Percentiles rank a stretch among this genome's conserved stretches.
phyloP scores from a whole-genome alignment of 2,888 invertebrate species.

The Cerceris ruficornis region DNA sequence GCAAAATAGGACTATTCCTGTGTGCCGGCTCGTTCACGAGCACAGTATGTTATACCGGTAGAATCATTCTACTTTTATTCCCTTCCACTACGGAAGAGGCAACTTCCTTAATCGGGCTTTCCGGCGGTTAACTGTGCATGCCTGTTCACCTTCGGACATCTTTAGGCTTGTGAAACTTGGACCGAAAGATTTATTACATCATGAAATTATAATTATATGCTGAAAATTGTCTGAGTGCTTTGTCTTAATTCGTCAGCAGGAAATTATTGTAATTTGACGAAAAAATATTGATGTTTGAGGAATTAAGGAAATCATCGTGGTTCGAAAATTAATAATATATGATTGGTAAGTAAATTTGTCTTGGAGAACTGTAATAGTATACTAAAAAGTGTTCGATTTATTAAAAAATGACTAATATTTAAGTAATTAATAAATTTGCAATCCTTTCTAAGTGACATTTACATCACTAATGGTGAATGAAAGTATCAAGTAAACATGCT shows the following conservation, averaged over 20 bases:
- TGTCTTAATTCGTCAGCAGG: background rate
- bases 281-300: too few relatives aligned
- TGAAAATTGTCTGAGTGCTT: too few relatives aligned
- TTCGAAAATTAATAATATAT: too few relatives aligned
- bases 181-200: background rate
- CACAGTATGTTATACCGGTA: too few relatives aligned
- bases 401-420: background rate
- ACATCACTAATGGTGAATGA: too few relatives aligned
- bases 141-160: background rate
- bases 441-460: too few relatives aligned
- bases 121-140: background rate
- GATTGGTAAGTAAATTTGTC: background rate
- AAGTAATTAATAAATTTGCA: background rate
- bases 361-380: background rate
- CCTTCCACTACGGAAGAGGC: background rate
- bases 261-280: background rate
- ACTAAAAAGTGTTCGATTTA: background rate
- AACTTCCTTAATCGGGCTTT: constrained; percentile 3
- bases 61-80: background rate
- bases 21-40: too few relatives aligned
- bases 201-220: background rate
- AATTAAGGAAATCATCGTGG: too few relatives aligned
- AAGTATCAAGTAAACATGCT: too few relatives aligned
- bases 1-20: too few relatives aligned
- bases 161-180: too few relatives aligned